Evolutionary conservation across 2,113 vertebrate species (phyloP).

Genomic region (Phyllostomus discolor): DNA sequence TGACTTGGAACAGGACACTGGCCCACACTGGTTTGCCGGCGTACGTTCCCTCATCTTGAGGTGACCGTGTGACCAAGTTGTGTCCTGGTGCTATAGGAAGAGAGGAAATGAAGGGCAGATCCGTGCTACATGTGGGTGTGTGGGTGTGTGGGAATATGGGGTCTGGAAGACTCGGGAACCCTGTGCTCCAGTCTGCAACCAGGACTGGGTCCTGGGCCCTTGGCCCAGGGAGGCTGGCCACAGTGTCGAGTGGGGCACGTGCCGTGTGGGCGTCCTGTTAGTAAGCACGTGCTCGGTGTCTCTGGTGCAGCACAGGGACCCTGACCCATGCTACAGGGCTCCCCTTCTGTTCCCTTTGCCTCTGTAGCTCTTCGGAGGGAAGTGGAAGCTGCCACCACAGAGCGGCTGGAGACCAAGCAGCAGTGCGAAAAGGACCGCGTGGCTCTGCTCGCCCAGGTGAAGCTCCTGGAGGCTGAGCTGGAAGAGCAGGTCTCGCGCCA

Average conservation of each 20-base stretch:
- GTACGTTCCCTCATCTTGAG: no score
- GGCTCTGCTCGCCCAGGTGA: conserved; percentile 84
- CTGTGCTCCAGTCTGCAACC: neutral
- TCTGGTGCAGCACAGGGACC: rapidly evolving
- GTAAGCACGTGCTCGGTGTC: no score
- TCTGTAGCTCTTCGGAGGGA: conserved; percentile 86
- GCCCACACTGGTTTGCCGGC: neutral
- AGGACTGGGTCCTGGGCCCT: neutral
- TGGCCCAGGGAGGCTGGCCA: neutral
- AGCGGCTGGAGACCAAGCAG: conserved; percentile 88
- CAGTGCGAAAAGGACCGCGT: conserved; percentile 92
- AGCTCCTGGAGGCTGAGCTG: conserved; percentile 87
- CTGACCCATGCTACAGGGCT: rapidly evolving
- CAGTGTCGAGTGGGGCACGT: rapidly evolving
- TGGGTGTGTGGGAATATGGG: neutral
- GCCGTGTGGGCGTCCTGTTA: rapidly evolving
- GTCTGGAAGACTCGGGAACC: neutral
- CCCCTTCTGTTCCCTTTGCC: neutral
- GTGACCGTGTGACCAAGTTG: neutral
- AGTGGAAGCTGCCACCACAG: conserved; percentile 85
- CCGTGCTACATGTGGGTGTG: neutral
- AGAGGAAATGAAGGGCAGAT: neutral
- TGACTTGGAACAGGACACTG: neutral
- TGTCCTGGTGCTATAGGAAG: neutral
- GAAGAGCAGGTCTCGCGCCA: conserved; percentile 89